Base-by-base conservation (phyloP, 2,888 invertebrate species). In the Patella ulyssiponensis region DNA sequence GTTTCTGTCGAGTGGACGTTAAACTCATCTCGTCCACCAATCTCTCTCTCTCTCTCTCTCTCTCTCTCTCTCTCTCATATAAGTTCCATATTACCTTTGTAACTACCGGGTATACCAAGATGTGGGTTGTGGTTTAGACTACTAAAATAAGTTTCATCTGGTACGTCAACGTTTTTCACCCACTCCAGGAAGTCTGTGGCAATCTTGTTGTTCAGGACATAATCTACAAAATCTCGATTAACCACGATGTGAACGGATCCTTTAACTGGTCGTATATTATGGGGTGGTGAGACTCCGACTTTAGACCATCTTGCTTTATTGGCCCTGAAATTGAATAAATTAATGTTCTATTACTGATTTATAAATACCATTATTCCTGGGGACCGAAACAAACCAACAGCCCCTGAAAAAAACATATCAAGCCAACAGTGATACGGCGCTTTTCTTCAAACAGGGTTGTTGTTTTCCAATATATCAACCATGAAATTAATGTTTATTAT, bases 101-200 rank as follows among this genome's bases (percentile, higher is more conserved):
- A 82, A 56, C 80, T 80, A 23, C 82, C 83, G 3, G 82, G 82
- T 4, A 88, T 83, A n/a, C 70, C 78, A 9, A 87, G 80, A 56
- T 87, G 86, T 3, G 88, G 84, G 74, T 87, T 88, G 78, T 88
- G 85, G 79, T 88, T 88, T 20, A 89, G 78, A 1, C 88, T 84
- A 0, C 86, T 74, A 81, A 88, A 89, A 76, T 80, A 88, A 52
- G 86, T 85, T 77, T 89, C 89, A 75, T 89, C 89, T 0, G 89
- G 86, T 14, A 84, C 80, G 23, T 84, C 77, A 12, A 87, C 87
- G 76, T 85, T 81, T 20, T 80, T 80, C 78, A 88, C 84, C 89
- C 89, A 89, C 20, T 84, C 80, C 9, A 87, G 79, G 20, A 89
- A 83, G 52, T 85, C 85, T 20, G 33, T 52, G n/a, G 87, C 82